Conservation (phyloP, 2,888 invertebrate genomes). For the Zhuqinia jingwanae region DNA sequence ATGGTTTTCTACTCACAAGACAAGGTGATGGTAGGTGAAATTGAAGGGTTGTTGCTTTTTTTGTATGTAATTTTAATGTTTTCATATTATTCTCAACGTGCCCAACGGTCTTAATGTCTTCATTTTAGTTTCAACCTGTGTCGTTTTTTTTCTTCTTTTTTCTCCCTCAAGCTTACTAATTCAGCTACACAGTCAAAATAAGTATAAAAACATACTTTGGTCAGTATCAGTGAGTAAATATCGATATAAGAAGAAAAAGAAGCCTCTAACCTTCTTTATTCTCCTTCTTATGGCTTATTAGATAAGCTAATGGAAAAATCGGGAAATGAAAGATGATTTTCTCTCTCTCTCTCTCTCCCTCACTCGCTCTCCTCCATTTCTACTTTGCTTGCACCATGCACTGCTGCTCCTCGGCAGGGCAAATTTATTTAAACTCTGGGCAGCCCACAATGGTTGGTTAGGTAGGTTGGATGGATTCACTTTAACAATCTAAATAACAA, state of each 20-base stretch:
- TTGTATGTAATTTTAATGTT: constrained; percentile 73
- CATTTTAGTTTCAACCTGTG: constrained; percentile 45
- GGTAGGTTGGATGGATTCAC: constrained; percentile 41
- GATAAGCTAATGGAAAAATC: constrained; percentile 70
- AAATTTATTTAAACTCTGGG: constrained; percentile 69
- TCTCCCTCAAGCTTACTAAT: constrained; percentile 41
- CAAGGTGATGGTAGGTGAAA: constrained; percentile 60
- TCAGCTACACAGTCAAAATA: constrained; percentile 23
- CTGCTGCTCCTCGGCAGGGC: constrained; percentile 55
- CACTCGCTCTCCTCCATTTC: background rate
- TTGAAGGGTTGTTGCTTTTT: constrained; percentile 67
- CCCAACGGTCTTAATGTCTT: constrained; percentile 69
- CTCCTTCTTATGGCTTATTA: constrained; percentile 50
- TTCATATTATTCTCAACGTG: constrained; percentile 71
- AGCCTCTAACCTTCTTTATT: constrained; percentile 35
- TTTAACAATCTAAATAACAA: constrained; percentile 51
- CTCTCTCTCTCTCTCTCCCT: constrained; percentile 26
- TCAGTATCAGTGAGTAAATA: background rate
- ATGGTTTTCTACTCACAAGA: background rate
- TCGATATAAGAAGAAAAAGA: background rate
- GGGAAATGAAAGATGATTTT: constrained; percentile 68
- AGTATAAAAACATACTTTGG: background rate
- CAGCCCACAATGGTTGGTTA: constrained; percentile 45
- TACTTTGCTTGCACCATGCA: constrained; percentile 40
- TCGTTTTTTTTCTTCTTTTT: background rate